These are phyloP conservation scores for Hexactinellida sp. DNA, from an alignment of 37 sponge, comb jelly and placozoan genomes.

Conservation along the genomic window DNA sequence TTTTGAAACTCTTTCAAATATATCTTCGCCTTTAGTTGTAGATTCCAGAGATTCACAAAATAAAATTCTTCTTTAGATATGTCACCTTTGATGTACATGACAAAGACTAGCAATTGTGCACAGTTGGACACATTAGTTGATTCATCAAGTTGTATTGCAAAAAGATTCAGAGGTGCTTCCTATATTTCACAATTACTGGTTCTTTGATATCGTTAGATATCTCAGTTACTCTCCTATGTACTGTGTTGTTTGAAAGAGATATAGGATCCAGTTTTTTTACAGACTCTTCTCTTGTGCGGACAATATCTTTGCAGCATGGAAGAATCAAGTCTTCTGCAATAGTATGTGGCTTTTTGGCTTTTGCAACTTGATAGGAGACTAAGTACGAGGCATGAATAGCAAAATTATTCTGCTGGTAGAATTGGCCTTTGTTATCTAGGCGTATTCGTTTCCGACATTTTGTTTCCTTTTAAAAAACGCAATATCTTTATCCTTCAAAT, in stretches of 20 bases:
- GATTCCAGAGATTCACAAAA: not conserved
- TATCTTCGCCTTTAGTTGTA: not conserved
- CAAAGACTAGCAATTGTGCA: conserved; percentile 12
- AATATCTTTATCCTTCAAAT: not conserved
- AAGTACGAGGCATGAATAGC: not conserved
- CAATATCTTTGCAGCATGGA: not conserved
- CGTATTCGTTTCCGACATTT: not conserved
- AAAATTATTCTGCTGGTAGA: not conserved
- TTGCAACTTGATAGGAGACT: not conserved
- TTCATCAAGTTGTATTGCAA: conserved; percentile 13
- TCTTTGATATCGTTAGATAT: not conserved
- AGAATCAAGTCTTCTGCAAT: conserved; percentile 1
- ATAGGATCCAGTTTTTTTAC: not conserved
- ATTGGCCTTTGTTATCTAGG: not conserved
- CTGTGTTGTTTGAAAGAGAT: conserved; percentile 13
- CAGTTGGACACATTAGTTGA: not conserved
- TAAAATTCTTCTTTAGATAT: not conserved
- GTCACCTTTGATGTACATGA: not conserved
- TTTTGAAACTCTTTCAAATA: not conserved
- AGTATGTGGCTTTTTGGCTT: not conserved
- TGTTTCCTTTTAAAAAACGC: not conserved
- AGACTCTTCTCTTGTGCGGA: not conserved
- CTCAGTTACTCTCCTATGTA: not conserved
- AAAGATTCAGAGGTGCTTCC: not conserved
- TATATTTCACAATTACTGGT: not conserved